Evolutionary conservation across 2,113 vertebrate genomes (phyloP), one percentile per base, ranked within the genome.

Genomic region (Scartelaos histophorus): DNA sequence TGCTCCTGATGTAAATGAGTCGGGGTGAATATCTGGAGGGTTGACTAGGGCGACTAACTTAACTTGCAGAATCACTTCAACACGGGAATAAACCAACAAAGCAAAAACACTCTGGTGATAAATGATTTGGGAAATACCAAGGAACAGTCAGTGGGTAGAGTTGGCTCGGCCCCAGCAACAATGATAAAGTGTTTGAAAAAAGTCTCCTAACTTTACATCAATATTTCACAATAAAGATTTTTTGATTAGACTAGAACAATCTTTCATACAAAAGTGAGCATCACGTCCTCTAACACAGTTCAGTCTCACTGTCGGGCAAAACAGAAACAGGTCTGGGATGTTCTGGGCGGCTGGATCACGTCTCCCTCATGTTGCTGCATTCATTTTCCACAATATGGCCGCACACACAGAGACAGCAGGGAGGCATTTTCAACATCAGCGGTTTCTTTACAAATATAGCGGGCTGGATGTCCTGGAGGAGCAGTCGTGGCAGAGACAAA

Each of bases 361-460:
- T 86, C 56, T 25, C 13, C 24, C n/a, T 58, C 56, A 25, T 58
- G 70, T 71, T 46, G 54, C 64, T 68, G 75, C 73, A 81, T 87
- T 67, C 71, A 79, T 76, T 80, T 84, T 80, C 75, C 68, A 85
- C 66, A 53, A 84, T 61, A 4, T 16, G 21, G 72, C 13, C 22
- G 16, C 51, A 69, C 60, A 69, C 60, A 71, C 60, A 69, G 22
- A 69, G n/a, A 60, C 66, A 56, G 67, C 66, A n/a, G 13, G 56
- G 46, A 68, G 29, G 61, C 67, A 16, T 0, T 58, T 70, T 78
- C 66, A 46, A 64, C 77, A 73, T 85, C 81, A 82, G 79, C 77
- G 74, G 54, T 82, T 85, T 87, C 73, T 68, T 47, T 65, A 80
- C 68, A 68, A 76, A 73, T 5, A 25, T 12, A n/a, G 60, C 22